Evolutionary conservation across 2,113 vertebrate genomes (phyloP), one percentile per base, ranked within the genome.

Genomic region (Plestiodon gilberti): DNA sequence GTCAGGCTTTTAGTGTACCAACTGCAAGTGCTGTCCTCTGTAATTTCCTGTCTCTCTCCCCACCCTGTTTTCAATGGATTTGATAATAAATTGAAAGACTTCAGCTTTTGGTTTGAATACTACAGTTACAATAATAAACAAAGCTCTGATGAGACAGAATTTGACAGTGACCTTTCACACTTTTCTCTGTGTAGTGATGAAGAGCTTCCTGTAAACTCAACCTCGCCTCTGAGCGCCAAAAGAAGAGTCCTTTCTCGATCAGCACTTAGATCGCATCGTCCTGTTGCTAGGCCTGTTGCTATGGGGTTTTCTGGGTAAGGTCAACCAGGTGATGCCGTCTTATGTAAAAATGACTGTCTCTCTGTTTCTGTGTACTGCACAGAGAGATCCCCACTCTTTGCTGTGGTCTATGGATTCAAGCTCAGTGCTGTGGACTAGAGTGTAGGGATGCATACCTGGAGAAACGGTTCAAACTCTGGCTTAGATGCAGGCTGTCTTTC

Each of bases 211-310:
- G 93, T 88, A 20, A 96, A 93, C 82, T 94, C 96, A 0, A 87
- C 94, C 30, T 98, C 97, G 0, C 96, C 97, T 61, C 67, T 98
- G 92, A 97, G 97, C 78, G 93, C 96, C 85, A 99, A 98, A 94
- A 97, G 98, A 83, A 97, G 97, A 88, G 94, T 96, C 35, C 97
- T 99, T 40, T 99, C 99, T 69, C 98, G 95, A 78, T 99, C 98
- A 0, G 99, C 98, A 0, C 95, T 99, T 92, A 98, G 97, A 33
- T 99, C 99, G 35, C 99, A 99, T 92, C 98, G 97, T 89, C 98
- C 99, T 1, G 98, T 99, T 83, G 98, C 98, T 78, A 96, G 98
- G 92, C 98, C 99, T 0, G 55, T 99, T 86, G 95, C 97, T 86
- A 92, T 97, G 79, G 97, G 97, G 76, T 93, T 98, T 40, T 96